Evolutionary conservation across 37 sponge, comb jelly and placozoan genomes (phyloP), one percentile per base, ranked within the genome.

Genomic region (Halichondria panicea): DNA sequence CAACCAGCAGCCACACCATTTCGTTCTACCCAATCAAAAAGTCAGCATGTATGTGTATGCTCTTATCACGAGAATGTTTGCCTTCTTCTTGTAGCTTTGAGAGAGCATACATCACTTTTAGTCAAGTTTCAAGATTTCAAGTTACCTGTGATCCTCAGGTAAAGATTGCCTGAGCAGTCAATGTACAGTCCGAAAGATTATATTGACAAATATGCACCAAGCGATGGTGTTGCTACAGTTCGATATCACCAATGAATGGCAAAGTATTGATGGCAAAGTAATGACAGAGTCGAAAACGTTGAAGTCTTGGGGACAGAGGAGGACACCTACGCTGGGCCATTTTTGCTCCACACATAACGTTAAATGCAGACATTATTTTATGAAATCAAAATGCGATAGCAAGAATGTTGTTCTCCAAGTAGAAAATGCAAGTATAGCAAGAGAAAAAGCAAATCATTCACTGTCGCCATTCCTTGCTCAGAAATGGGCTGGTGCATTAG

Each of bases 31-130:
- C n/a, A n/a, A n/a, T n/a, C n/a, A n/a, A n/a, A n/a, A n/a, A n/a
- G n/a, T 80, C 81, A 80, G 31, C 61, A 80, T 55, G 81, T 80
- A 43, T 70, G 81, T 70, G 60, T 80, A 4, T 80, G 81, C 48
- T 55, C 50, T 22, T 70, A 80, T 54, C 70, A 80, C 59, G 81
- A 80, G 46, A 80, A 80, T 70, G 71, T 70, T 18, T 44, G 63
- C 28, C 81, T 80, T 80, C 40, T 80, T 27, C 81, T 80, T 31
- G 63, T 58, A 22, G 65, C 71, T 56, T 37, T 79, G 25, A 78
- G 37, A 3, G 68, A 78, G 41, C 80, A 79, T 38, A 46, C 71
- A 79, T 52, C 69, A 25, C 71, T 79, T 19, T 19, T n/a, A 19
- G 36, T 40, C 6, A 46, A 80, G 42, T 70, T 80, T 70, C 59